Percentiles rank a stretch among this genome's conserved stretches.
These are phyloP conservation scores for Trogon melanurus DNA, from an alignment of 2,113 vertebrate genomes.

Conservation along the genomic window DNA sequence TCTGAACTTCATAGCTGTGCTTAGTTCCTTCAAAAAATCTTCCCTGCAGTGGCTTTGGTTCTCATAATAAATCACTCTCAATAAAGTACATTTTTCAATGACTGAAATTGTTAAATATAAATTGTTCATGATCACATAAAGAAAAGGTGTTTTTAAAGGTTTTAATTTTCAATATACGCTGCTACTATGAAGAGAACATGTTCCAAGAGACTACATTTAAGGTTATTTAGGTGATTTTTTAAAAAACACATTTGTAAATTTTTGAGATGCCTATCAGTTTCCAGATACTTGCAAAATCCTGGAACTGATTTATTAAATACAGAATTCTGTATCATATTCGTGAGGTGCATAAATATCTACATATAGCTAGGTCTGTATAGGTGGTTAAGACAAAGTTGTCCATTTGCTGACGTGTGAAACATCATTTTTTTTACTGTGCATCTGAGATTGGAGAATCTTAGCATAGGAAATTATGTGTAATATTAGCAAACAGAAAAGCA, in stretches of 20 bases:
- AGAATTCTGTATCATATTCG: not conserved
- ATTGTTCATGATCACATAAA: not conserved
- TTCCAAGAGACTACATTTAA: not conserved
- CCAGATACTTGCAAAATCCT: not conserved
- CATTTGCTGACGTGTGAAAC: not conserved
- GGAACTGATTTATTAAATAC: not conserved
- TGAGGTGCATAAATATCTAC: not conserved
- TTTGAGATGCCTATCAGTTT: not conserved
- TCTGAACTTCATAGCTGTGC: constrained; percentile 12
- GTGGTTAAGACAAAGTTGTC: not conserved
- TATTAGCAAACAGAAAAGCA: not conserved
- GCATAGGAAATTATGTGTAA: not conserved
- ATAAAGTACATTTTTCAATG: constrained; percentile 6
- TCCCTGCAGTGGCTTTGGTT: constrained; percentile 26
- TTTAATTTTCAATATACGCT: not conserved
- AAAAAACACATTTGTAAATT: not conserved
- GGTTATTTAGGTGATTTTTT: not conserved
- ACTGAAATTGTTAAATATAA: constrained; percentile 1
- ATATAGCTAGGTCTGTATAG: not conserved
- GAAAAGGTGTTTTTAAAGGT: not conserved
- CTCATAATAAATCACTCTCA: constrained; percentile 40
- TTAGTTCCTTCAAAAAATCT: constrained; percentile 30
- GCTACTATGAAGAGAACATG: not conserved
- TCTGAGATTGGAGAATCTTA: not conserved
- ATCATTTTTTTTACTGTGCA: not conserved